Base-by-base conservation (phyloP, 2,113 vertebrate genomes). In the Rhynchopsitta pachyrhyncha region DNA sequence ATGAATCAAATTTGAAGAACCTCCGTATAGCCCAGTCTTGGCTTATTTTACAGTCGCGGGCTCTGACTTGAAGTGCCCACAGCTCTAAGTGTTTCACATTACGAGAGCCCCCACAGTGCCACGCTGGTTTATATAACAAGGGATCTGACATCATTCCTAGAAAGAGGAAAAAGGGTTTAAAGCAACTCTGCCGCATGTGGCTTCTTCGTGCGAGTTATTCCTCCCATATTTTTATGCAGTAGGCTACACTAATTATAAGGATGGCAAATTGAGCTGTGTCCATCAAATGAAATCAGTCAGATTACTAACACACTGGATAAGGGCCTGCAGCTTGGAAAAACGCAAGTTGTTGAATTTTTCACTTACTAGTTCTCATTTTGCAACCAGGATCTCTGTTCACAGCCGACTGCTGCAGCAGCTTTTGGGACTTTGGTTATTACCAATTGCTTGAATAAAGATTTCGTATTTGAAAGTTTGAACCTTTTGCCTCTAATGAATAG, bases 401-500 rank as follows among this genome's bases (percentile, higher is more conserved):
- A 86, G 78, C 67, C 44, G 63, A 57, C 66, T 86, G 44, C 28
- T 69, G 11, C 52, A 82, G 78, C 27, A 91, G n/a, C 44, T 80
- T 67, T 63, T 66, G 50, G 71, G 20, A 33, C 73, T 84, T 90
- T 70, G 57, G 83, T 88, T 92, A 86, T 82, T 90, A 67, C 37
- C 67, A 83, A 74, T 80, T 80, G 82, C 82, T 87, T 95, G 53
- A 92, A 74, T 77, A 87, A 94, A 94, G 39, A 60, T 82, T 94
- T 86, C 49, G 57, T 87, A 69, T 88, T 91, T 92, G 59, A 82
- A 92, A 91, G 35, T 76, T 90, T 63, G 27, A 90, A 67, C 35
- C 39, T 89, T 81, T 95, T 64, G 80, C 14, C 50, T 89, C 22
- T 62, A 77, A 96, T 93, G 76, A 84, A 69, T n/a, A 74, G 22